A percentile compares a stretch with the other conserved stretches of the same genome.
Conservation (phyloP, 2,797 vertebrate species). For the Dicrostonyx torquatus region DNA sequence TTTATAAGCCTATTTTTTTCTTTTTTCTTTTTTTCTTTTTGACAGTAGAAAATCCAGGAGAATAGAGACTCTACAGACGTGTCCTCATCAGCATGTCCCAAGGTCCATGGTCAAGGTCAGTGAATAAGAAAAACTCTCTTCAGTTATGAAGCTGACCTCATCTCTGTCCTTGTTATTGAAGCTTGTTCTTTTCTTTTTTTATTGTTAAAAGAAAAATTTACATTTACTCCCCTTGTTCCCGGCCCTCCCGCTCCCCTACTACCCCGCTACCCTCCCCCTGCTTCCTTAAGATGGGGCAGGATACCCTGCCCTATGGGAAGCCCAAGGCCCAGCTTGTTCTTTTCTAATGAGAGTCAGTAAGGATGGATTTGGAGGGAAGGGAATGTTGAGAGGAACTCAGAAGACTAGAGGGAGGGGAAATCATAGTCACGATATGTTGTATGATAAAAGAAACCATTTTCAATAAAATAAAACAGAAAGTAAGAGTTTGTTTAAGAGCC, state of each 20-base stretch:
- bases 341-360: neutral
- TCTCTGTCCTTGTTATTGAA: neutral
- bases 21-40: neutral
- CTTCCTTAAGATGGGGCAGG: too few relatives aligned
- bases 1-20: neutral
- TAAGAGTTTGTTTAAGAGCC: neutral
- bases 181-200: neutral
- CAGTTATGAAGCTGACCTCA: neutral
- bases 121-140: neutral
- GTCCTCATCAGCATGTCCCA: neutral
- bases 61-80: neutral
- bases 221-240: too few relatives aligned
- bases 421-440: neutral
- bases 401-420: neutral
- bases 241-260: too few relatives aligned
- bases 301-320: too few relatives aligned
- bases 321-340: neutral
- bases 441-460: neutral
- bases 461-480: neutral
- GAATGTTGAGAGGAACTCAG: too few relatives aligned
- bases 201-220: too few relatives aligned
- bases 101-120: conserved; percentile 55
- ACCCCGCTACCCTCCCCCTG: too few relatives aligned
- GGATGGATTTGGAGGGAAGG: neutral
- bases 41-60: neutral